Evolutionary conservation across 2,888 invertebrate species (phyloP).

Genomic region (Ditylenchus weischeri): DNA sequence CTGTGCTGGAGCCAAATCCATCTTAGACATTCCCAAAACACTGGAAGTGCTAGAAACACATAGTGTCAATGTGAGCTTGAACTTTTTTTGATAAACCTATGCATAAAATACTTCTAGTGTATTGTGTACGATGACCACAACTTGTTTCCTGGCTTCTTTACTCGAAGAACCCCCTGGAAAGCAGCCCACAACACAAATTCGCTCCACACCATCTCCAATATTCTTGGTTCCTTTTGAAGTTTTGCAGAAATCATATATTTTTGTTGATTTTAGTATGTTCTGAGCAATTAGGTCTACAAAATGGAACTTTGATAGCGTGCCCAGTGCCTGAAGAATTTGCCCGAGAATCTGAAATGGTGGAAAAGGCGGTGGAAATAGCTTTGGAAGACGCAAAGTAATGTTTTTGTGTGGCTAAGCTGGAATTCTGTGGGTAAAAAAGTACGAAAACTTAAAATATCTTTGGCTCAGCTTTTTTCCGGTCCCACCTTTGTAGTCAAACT

Average conservation of each 20-base stretch:
- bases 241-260: too few relatives aligned
- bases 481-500: background rate
- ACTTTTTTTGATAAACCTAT: too few relatives aligned
- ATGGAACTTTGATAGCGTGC: slow-evolving; percentile 77
- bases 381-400: slow-evolving; percentile 30
- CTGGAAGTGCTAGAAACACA: slow-evolving; percentile 75
- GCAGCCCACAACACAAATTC: slow-evolving; percentile 72
- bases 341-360: slow-evolving; percentile 67
- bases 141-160: slow-evolving; percentile 91
- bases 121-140: slow-evolving; percentile 70
- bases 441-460: too few relatives aligned
- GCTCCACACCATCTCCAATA: slow-evolving; percentile 71
- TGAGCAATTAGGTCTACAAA: slow-evolving; percentile 56
- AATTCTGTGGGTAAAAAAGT: too few relatives aligned
- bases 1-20: slow-evolving; percentile 93
- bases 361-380: slow-evolving; percentile 68
- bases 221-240: slow-evolving; percentile 63
- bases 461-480: too few relatives aligned
- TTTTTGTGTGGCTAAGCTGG: background rate
- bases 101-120: too few relatives aligned
- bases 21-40: slow-evolving; percentile 64
- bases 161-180: slow-evolving; percentile 70
- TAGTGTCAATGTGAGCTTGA: slow-evolving; percentile 75
- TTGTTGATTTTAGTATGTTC: slow-evolving; percentile 20
- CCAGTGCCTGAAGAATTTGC: slow-evolving; percentile 74